Evolutionary conservation across 1,140 invertebrate species (phyloP).

Genomic region (Marisa cornuarietis): DNA sequence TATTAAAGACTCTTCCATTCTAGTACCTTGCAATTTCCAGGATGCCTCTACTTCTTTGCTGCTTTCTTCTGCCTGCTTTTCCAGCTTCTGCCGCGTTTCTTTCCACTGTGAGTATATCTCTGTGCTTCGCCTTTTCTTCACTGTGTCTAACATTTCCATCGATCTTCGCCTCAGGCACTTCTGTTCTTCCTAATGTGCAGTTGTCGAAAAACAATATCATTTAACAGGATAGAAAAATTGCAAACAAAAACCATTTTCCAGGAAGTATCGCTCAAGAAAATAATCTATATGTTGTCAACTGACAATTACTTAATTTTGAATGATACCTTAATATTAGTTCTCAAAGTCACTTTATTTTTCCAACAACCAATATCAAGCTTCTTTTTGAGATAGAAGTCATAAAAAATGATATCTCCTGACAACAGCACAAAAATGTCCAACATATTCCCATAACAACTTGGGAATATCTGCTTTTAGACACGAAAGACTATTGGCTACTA

Average conservation of each 20-base stretch:
- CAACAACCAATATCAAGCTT: too few species aligned
- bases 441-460: too few species aligned
- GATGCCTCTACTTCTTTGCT: conserved; percentile 58
- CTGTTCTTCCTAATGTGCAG: conserved; percentile 33
- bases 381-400: too few species aligned
- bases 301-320: not conserved
- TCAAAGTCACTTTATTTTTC: not conserved
- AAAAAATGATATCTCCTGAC: too few species aligned
- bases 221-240: not conserved
- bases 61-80: conserved; percentile 59
- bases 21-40: conserved; percentile 65
- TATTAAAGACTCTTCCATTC: not conserved
- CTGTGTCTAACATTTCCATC: conserved; percentile 45
- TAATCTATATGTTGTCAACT: not conserved
- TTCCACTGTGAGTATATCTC: conserved; percentile 63
- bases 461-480: too few species aligned
- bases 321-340: not conserved
- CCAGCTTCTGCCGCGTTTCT: conserved; percentile 55
- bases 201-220: not conserved
- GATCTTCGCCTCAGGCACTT: conserved; percentile 41
- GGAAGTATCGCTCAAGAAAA: too few species aligned
- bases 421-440: too few species aligned
- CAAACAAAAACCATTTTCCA: too few species aligned
- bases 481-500: too few species aligned
- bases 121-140: conserved; percentile 62